Evolutionary conservation across 1,140 invertebrate species (phyloP).

Genomic region (Nautilus pompilius): DNA sequence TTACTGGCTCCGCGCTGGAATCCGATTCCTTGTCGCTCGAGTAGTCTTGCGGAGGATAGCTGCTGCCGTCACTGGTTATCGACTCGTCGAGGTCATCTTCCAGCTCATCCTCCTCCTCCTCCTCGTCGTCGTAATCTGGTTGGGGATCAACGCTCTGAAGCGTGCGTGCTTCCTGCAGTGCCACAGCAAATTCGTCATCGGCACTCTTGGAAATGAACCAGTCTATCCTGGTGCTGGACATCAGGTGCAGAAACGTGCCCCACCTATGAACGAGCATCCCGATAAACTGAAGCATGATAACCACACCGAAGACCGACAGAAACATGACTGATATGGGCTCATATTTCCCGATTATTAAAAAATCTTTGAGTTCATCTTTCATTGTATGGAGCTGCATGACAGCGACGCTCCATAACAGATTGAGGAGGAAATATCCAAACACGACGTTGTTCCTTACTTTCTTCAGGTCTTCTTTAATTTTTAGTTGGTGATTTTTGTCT

Average conservation of each 20-base stretch:
- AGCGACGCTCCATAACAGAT: constrained; percentile 94
- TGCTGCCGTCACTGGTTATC: too few relatives aligned
- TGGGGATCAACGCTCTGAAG: too few relatives aligned
- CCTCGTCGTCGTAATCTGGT: too few relatives aligned
- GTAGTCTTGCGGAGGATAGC: too few relatives aligned
- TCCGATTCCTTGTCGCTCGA: too few relatives aligned
- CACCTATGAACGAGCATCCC: constrained; percentile 56
- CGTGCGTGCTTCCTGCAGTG: too few relatives aligned
- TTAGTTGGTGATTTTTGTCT: constrained; percentile 81
- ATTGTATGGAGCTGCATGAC: constrained; percentile 75
- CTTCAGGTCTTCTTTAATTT: constrained; percentile 76
- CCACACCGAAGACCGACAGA: constrained; percentile 49
- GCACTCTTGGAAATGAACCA: too few relatives aligned
- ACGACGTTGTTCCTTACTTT: constrained; percentile 83
- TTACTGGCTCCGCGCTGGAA: too few relatives aligned
- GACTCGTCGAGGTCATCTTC: too few relatives aligned
- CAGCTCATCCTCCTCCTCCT: too few relatives aligned
- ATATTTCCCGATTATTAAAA: constrained; percentile 19
- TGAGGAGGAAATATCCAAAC: constrained; percentile 95
- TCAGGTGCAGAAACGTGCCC: constrained; percentile 43
- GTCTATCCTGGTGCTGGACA: constrained; percentile 35
- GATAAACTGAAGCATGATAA: constrained; percentile 53
- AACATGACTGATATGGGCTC: constrained; percentile 29
- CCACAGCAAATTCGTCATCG: too few relatives aligned
- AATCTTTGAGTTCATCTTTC: constrained; percentile 59